Evolutionary conservation across 23 tunicate species (phyloP).

Genomic region (Clavelina lepadiformis): DNA sequence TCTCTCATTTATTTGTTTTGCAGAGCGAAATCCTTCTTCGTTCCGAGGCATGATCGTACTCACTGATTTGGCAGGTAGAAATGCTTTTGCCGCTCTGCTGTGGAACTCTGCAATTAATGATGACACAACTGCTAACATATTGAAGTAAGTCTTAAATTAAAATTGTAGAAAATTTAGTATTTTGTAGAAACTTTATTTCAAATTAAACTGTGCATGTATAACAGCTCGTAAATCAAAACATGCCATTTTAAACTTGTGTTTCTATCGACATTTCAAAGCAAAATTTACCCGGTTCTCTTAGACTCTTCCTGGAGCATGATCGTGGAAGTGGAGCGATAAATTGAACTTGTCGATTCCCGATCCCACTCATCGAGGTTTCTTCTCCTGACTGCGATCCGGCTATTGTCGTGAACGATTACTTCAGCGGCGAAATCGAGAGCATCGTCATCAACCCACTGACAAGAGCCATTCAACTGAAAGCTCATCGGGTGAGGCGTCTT

Average conservation of each 20-base stretch:
- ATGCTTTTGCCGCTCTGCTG: conserved; percentile 72
- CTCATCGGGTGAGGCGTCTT: conserved; percentile 82
- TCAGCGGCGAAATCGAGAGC: conserved; percentile 57
- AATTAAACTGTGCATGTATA: too few relatives aligned
- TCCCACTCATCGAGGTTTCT: conserved; percentile 11
- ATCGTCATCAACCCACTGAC: conserved; percentile 58
- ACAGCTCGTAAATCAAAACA: too few relatives aligned
- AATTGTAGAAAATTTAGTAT: too few relatives aligned
- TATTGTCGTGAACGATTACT: conserved; percentile 45
- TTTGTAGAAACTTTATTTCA: too few relatives aligned
- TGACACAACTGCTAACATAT: conserved; percentile 65
- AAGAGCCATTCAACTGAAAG: conserved; percentile 78
- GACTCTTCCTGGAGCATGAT: conserved; percentile 84
- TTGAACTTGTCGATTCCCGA: conserved; percentile 78
- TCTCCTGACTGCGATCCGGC: conserved; percentile 35
- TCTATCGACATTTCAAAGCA: too few relatives aligned
- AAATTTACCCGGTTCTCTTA: too few relatives aligned
- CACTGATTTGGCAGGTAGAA: conserved; percentile 64
- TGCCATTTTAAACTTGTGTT: too few relatives aligned
- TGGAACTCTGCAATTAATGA: conserved; percentile 87
- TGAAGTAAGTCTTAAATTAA: too few relatives aligned
- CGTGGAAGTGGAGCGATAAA: conserved; percentile 83
- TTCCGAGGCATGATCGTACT: conserved; percentile 71
- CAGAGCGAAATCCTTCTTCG: conserved; percentile 66
- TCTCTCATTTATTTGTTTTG: too few relatives aligned